Conservation (phyloP, 2,113 vertebrate species). For the Aviceda subcristata region DNA sequence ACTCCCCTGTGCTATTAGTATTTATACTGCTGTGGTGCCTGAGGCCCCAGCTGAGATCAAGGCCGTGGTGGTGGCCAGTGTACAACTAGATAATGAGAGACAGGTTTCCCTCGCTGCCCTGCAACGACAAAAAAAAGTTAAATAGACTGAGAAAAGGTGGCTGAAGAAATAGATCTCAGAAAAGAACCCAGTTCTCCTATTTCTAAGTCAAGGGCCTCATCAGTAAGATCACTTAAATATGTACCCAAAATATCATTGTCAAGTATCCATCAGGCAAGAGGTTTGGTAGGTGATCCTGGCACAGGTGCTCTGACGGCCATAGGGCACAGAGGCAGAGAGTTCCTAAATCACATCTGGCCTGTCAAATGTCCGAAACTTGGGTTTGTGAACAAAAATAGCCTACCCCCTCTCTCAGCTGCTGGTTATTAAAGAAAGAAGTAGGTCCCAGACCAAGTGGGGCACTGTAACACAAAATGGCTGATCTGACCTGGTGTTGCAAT, state of each 20-base stretch:
- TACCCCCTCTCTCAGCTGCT: not conserved
- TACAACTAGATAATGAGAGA: conserved; percentile 66
- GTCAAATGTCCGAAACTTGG: not conserved
- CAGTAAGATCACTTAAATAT: not conserved
- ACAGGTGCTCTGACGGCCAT: not conserved
- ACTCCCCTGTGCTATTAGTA: conserved; percentile 35
- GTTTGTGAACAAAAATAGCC: not conserved
- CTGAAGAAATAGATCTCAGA: conserved; percentile 8
- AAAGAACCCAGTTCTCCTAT: not conserved
- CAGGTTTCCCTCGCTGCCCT: conserved; percentile 50
- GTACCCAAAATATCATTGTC: not conserved
- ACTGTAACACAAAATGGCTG: not conserved
- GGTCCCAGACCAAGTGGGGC: not conserved
- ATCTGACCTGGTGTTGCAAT: not conserved
- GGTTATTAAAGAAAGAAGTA: not conserved
- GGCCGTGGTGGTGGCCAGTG: conserved; percentile 22
- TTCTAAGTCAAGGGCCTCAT: not conserved
- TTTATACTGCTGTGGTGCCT: conserved; percentile 47
- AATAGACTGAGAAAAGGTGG: conserved; percentile 32
- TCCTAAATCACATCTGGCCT: not conserved
- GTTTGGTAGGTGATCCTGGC: not conserved
- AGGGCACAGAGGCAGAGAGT: not conserved
- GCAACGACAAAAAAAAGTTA: not conserved
- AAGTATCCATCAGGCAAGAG: not conserved
- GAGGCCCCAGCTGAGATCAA: conserved; percentile 59